Conservation (phyloP, 2,888 invertebrate species). For the Lasioglossum morio region DNA sequence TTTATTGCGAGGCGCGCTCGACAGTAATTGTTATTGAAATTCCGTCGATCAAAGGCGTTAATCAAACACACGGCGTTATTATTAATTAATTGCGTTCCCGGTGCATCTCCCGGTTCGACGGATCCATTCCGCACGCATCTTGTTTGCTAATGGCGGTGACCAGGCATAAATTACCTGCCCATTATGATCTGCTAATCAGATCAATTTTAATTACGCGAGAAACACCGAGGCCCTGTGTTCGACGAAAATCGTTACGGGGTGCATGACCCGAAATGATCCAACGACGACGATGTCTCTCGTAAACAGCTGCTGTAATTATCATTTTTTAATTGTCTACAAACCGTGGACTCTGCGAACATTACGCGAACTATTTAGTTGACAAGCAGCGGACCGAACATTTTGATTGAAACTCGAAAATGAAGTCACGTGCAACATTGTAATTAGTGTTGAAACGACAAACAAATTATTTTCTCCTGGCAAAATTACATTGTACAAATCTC, state of each 20-base stretch:
- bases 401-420: too few species aligned
- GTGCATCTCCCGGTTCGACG: slow-evolving; percentile 12
- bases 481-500: neutral
- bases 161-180: slow-evolving; percentile 46
- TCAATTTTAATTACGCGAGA: slow-evolving; percentile 47
- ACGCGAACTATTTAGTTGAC: too few species aligned
- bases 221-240: neutral
- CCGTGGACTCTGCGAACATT: neutral
- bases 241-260: neutral
- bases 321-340: neutral
- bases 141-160: slow-evolving; percentile 42
- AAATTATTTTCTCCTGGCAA: too few species aligned
- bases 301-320: neutral
- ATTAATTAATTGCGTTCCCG: slow-evolving; percentile 43
- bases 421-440: neutral
- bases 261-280: neutral
- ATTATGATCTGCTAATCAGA: slow-evolving; percentile 54
- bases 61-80: slow-evolving; percentile 35
- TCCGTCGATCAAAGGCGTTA: slow-evolving; percentile 30
- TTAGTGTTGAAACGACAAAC: neutral
- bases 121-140: slow-evolving; percentile 26
- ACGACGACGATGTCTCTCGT: neutral
- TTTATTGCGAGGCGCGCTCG: neutral
- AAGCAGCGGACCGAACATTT: too few species aligned
- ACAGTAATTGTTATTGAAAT: neutral